phyloP scores from a whole-genome alignment of 2,888 invertebrate species.

The Drosophila birchii region DNA sequence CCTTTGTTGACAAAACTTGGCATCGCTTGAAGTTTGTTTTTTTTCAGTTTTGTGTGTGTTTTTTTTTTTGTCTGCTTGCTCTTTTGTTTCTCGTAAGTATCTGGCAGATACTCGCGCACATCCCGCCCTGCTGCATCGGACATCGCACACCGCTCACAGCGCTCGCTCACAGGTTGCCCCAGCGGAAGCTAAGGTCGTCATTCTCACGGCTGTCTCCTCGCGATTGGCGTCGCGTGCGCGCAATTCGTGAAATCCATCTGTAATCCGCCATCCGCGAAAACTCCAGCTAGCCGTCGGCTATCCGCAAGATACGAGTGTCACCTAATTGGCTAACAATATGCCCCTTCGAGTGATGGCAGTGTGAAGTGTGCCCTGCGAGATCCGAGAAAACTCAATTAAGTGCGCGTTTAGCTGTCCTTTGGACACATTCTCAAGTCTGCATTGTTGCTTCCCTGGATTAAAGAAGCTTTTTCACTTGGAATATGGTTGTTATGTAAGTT shows the following conservation, averaged over 20 bases:
- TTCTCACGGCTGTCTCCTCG: conserved; percentile 38
- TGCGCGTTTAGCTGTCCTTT: conserved; percentile 13
- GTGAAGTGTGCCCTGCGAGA: conserved; percentile 40
- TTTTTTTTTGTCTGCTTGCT: conserved; percentile 41
- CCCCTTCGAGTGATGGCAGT: conserved; percentile 41
- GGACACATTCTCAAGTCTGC: conserved; percentile 18
- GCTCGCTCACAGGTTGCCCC: conserved; percentile 71
- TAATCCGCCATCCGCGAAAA: conserved; percentile 9
- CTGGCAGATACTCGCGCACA: conserved; percentile 77
- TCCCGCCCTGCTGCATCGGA: conserved; percentile 65
- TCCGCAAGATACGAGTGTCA: conserved; percentile 41
- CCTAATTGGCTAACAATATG: conserved; percentile 51
- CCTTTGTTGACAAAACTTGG: conserved; percentile 77
- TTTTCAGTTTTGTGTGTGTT: conserved; percentile 6
- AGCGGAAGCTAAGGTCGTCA: conserved; percentile 76
- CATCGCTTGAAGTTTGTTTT: conserved; percentile 59
- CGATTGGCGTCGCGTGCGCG: conserved; percentile 43
- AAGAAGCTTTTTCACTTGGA: conserved; percentile 58
- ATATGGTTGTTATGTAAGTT: conserved; percentile 83
- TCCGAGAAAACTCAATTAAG: conserved; percentile 15
- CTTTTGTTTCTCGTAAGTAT: conserved; percentile 54
- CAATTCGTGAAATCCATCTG: conserved; percentile 36
- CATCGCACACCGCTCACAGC: conserved; percentile 10
- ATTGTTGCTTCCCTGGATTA: conserved; percentile 50
- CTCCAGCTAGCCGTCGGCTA: conserved; percentile 62